A percentile compares a stretch with the other conserved stretches of the same genome.
phyloP scores from a whole-genome alignment of 2,113 vertebrate genomes.

The Petrocephalus microphthalmus region DNA sequence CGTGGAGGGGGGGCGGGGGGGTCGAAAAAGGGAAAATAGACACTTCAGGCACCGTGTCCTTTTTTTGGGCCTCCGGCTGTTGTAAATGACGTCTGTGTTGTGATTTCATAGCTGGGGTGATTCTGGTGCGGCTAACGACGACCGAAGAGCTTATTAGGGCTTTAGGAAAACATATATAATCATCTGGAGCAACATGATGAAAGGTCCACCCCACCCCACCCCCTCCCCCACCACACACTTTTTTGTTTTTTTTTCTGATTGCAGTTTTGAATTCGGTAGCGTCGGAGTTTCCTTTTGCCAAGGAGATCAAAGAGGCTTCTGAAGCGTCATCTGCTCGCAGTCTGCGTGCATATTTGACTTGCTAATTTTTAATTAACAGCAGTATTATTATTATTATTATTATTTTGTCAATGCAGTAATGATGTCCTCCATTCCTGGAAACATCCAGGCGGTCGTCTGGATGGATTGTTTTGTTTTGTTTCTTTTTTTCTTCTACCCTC shows the following conservation, averaged over 20 bases:
- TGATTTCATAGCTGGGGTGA: neutral
- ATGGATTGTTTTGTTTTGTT: neutral
- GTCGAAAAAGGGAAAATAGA: constrained; percentile 14
- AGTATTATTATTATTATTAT: constrained; percentile 38
- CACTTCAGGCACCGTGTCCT: neutral
- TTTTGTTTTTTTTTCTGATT: constrained; percentile 13
- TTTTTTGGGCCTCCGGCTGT: neutral
- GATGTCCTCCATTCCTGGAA: constrained; percentile 35
- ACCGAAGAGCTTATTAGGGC: neutral
- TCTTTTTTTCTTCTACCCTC: no score
- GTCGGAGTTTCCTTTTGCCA: constrained; percentile 71
- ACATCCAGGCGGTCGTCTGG: constrained; percentile 26
- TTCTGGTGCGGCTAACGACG: neutral
- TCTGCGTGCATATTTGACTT: constrained; percentile 83
- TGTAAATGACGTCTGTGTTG: neutral
- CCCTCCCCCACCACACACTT: no score
- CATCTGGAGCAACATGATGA: neutral
- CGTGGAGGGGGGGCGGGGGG: constrained; percentile 21
- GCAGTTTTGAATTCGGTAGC: constrained; percentile 44
- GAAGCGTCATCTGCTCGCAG: no score
- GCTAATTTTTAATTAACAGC: constrained; percentile 63
- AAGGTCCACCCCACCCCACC: neutral
- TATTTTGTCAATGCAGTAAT: constrained; percentile 65
- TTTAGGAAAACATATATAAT: neutral
- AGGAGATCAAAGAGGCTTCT: constrained; percentile 82